phyloP scores from a whole-genome alignment of 23 tunicate genomes.

The Aplidium turbinatum region DNA sequence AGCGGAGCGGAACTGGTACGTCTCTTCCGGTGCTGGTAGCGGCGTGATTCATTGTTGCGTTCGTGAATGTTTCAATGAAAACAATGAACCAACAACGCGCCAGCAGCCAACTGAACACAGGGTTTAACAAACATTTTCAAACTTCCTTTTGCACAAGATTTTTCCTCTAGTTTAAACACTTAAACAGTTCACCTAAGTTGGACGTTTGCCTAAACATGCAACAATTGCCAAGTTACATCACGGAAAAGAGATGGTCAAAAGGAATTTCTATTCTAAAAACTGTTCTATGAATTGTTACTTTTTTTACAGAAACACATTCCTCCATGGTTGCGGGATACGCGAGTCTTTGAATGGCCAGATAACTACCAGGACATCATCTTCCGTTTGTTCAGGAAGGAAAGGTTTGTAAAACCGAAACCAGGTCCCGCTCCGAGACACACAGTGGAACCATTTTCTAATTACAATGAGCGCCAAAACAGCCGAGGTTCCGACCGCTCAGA shows the following conservation, averaged over 20 bases:
- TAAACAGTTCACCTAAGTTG: too few relatives aligned
- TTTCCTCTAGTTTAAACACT: too few relatives aligned
- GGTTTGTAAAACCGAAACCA: conserved; percentile 55
- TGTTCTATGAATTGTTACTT: background rate
- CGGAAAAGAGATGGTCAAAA: too few relatives aligned
- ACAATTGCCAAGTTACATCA: background rate
- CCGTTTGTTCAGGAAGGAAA: conserved; percentile 49
- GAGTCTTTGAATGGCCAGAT: conserved; percentile 38
- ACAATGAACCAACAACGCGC: too few relatives aligned
- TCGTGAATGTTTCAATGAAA: background rate
- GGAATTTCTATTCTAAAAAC: too few relatives aligned
- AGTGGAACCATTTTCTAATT: too few relatives aligned
- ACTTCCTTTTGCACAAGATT: too few relatives aligned
- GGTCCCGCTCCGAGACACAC: conserved; percentile 73
- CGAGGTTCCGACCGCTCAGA: too few relatives aligned
- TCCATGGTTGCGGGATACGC: conserved; percentile 45
- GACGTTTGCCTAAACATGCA: too few relatives aligned
- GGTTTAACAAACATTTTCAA: too few relatives aligned
- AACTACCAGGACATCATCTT: conserved; percentile 24
- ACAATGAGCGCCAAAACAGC: too few relatives aligned
- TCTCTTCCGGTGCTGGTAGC: background rate
- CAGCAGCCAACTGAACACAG: too few relatives aligned
- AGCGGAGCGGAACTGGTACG: conserved; percentile 56
- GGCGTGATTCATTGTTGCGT: background rate
- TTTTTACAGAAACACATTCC: conserved; percentile 49